Percentiles rank a stretch among this genome's conserved stretches.
These are phyloP conservation scores for Rhagoletis pomonella DNA, from an alignment of 1,140 invertebrate species.

Conservation along the genomic window DNA sequence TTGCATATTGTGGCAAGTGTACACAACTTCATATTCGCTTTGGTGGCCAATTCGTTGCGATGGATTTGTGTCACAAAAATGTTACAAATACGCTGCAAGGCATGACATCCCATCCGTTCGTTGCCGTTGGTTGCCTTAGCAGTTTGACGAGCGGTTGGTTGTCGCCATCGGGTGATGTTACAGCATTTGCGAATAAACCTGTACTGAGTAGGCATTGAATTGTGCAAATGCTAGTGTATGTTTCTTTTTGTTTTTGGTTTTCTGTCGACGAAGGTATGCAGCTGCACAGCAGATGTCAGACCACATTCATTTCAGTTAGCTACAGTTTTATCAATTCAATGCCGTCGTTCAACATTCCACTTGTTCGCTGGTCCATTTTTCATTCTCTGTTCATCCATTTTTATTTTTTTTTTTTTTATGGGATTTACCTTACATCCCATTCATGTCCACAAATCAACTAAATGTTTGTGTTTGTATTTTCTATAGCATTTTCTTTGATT, in stretches of 20 bases:
- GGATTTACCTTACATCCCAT: background rate
- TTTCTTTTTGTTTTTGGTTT: background rate
- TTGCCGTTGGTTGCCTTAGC: too few relatives aligned
- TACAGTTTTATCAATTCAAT: conserved; percentile 39
- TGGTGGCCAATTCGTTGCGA: conserved; percentile 5
- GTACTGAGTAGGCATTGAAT: background rate
- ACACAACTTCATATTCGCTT: conserved; percentile 14
- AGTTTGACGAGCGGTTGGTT: too few relatives aligned
- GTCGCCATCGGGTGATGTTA: background rate
- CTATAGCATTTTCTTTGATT: background rate
- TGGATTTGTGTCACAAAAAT: conserved; percentile 37
- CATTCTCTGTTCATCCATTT: background rate
- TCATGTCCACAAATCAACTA: background rate
- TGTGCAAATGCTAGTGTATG: background rate
- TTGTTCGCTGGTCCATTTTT: background rate
- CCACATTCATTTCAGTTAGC: conserved; percentile 45
- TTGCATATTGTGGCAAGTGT: conserved; percentile 10
- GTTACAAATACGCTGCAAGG: background rate
- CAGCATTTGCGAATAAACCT: background rate
- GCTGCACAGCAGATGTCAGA: background rate
- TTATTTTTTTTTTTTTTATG: background rate
- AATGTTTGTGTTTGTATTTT: conserved; percentile 19
- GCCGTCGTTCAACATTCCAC: background rate
- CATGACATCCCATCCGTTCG: too few relatives aligned
- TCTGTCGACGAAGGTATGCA: background rate